Conservation (phyloP, 1,140 invertebrate species). For the Drosophila bipectinata region DNA sequence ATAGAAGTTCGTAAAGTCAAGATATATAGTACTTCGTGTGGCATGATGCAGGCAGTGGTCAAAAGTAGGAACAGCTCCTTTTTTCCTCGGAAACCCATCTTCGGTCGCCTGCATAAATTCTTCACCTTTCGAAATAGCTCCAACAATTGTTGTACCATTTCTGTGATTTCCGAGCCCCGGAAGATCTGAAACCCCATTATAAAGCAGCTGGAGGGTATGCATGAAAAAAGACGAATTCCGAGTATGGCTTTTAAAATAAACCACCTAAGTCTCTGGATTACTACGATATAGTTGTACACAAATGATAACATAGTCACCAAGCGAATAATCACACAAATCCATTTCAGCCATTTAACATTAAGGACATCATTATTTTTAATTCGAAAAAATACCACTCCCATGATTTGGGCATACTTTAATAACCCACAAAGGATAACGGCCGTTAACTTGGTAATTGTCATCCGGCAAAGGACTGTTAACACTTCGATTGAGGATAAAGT, state of each 20-base stretch:
- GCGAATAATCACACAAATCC: slow-evolving; percentile 18
- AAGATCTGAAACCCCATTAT: slow-evolving; percentile 30
- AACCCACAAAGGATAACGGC: neutral
- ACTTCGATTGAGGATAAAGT: neutral
- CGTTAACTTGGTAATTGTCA: slow-evolving; percentile 9
- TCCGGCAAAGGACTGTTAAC: neutral
- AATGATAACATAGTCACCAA: neutral
- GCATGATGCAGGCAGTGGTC: neutral
- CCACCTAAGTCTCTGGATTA: fast-evolving
- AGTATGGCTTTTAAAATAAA: neutral
- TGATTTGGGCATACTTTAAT: neutral
- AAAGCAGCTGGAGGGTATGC: neutral
- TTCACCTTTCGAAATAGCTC: slow-evolving; percentile 19
- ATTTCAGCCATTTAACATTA: slow-evolving; percentile 10
- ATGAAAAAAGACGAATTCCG: neutral
- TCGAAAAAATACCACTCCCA: slow-evolving; percentile 9
- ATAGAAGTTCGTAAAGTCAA: neutral
- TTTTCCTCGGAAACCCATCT: slow-evolving; percentile 19
- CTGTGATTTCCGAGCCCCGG: neutral
- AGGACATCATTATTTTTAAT: neutral
- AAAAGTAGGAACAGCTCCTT: slow-evolving; percentile 40
- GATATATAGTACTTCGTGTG: slow-evolving; percentile 5
- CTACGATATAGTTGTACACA: neutral
- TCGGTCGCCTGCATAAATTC: neutral
- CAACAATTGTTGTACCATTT: slow-evolving; percentile 32